phyloP scores from a whole-genome alignment of 2,113 vertebrate genomes.

The Lanius collurio region DNA sequence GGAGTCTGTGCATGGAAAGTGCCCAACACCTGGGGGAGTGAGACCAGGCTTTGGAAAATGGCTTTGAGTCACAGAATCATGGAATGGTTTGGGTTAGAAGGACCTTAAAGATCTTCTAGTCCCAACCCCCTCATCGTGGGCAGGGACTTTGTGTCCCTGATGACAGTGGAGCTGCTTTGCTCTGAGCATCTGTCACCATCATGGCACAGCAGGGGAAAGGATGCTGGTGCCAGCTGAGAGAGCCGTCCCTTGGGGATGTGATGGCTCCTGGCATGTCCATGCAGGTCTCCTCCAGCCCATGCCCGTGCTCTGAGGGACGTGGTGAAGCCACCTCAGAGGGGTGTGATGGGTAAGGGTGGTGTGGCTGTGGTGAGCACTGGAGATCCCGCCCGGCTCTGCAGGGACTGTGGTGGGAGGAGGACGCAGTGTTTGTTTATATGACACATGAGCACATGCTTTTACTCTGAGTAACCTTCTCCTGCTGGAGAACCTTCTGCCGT shows the following conservation, averaged over 20 bases:
- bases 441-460: not conserved
- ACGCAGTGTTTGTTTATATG: not conserved
- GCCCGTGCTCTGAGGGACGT: not conserved
- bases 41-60: not conserved
- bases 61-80: not conserved
- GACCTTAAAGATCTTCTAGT: not conserved
- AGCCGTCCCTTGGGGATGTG: not conserved
- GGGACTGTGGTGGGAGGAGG: not conserved
- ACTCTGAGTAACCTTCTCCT: conserved; percentile 30
- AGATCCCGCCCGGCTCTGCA: not conserved
- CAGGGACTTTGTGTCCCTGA: not conserved
- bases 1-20: not conserved
- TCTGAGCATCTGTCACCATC: not conserved
- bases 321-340: not conserved
- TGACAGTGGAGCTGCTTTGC: not conserved
- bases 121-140: not conserved
- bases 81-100: not conserved
- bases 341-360: not conserved
- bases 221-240: not conserved
- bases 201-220: not conserved
- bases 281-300: not conserved
- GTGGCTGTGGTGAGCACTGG: not conserved
- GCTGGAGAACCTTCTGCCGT: not conserved
- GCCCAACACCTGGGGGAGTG: no score
- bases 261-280: fast-evolving